Conservation (phyloP, 2,888 invertebrate genomes). For the Cephus rjabovi region DNA sequence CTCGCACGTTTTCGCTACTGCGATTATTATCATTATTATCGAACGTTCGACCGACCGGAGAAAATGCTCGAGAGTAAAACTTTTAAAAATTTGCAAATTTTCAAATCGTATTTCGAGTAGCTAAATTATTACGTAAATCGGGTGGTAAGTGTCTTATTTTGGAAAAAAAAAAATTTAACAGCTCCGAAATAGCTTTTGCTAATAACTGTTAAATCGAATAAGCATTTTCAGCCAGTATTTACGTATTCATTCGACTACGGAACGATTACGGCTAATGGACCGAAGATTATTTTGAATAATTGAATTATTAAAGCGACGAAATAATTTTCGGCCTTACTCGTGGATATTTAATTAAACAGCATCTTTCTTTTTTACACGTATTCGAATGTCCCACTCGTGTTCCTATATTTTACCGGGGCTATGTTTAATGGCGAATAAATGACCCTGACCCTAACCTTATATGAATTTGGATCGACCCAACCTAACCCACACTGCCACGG, state of each 20-base stretch:
- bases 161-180: too few species aligned
- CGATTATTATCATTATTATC: neutral
- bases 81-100: neutral
- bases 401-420: neutral
- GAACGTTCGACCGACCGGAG: neutral
- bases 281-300: neutral
- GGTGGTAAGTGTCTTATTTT: too few species aligned
- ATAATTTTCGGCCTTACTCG: neutral
- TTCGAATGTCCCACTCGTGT: neutral
- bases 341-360: neutral
- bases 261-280: neutral
- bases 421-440: neutral
- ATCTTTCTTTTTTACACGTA: neutral
- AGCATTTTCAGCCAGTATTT: neutral
- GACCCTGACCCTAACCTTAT: neutral
- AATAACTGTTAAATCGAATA: neutral
- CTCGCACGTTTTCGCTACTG: neutral
- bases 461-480: neutral
- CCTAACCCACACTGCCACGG: neutral
- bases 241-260: neutral
- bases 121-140: too few species aligned
- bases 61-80: neutral
- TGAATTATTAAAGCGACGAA: neutral
- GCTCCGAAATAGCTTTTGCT: too few species aligned
- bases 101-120: neutral